phyloP scores from a whole-genome alignment of 2,888 invertebrate genomes.

The Cecidostiba fungosa region DNA sequence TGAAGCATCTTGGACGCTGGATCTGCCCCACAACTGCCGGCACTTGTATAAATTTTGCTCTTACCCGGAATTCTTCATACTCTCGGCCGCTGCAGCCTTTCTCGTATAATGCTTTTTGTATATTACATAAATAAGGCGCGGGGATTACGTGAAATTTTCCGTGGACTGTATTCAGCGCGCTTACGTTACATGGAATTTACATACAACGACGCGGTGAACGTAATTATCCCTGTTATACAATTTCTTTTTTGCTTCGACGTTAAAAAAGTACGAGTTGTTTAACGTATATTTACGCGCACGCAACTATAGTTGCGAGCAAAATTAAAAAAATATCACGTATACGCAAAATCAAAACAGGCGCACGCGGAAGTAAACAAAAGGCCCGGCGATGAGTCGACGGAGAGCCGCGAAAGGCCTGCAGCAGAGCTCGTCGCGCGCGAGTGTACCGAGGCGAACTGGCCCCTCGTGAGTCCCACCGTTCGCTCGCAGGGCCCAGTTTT shows the following conservation, averaged over 20 bases:
- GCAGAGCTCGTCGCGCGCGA: neutral
- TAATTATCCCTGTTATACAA: neutral
- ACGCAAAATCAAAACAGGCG: neutral
- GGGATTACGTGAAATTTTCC: neutral
- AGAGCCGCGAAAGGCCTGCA: neutral
- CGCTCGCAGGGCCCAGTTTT: constrained; percentile 39
- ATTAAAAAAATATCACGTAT: no score
- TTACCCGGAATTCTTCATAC: neutral
- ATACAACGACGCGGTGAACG: neutral
- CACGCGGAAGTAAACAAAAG: constrained; percentile 25
- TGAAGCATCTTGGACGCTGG: constrained; percentile 51
- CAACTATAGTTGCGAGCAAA: no score
- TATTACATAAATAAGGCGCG: neutral
- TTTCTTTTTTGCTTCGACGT: no score
- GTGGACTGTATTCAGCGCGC: neutral
- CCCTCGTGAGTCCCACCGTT: neutral
- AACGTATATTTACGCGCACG: no score
- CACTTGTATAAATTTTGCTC: neutral
- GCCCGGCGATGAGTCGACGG: no score
- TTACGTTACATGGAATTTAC: neutral
- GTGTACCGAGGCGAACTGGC: constrained; percentile 30
- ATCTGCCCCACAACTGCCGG: constrained; percentile 14
- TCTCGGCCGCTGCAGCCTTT: neutral
- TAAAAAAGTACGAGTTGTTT: no score
- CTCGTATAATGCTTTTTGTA: neutral